phyloP scores from a whole-genome alignment of 2,113 vertebrate species.

The Hippocampus abdominalis region DNA sequence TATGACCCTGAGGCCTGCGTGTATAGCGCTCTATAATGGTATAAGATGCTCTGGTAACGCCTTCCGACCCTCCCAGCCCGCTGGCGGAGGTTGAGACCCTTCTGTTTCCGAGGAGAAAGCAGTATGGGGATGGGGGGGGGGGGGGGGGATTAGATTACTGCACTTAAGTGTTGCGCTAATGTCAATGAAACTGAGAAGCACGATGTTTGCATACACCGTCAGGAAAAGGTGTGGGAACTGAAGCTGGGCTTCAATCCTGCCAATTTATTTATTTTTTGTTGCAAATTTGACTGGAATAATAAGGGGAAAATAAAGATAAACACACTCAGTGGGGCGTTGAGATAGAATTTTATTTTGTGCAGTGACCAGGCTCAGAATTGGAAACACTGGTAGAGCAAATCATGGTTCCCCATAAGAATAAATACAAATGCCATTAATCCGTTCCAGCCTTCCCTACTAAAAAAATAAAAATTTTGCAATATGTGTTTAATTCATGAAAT shows the following conservation, averaged over 20 bases:
- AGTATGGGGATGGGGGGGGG: too few species aligned
- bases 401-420: too few species aligned
- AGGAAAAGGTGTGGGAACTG: constrained; percentile 33
- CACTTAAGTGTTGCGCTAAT: constrained; percentile 74
- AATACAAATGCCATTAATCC: too few species aligned
- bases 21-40: constrained; percentile 44
- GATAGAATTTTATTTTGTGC: too few species aligned
- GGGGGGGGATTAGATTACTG: constrained; percentile 66
- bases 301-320: background rate
- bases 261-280: background rate
- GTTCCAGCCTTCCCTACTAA: too few species aligned
- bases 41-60: constrained; percentile 59
- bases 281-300: background rate
- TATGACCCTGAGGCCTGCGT: constrained; percentile 63
- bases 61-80: constrained; percentile 60
- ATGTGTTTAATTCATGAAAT: too few species aligned
- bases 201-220: constrained; percentile 68
- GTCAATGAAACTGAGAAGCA: constrained; percentile 69
- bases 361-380: too few species aligned
- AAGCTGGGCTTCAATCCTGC: background rate
- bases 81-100: constrained; percentile 67
- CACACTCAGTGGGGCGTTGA: background rate
- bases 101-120: constrained; percentile 56
- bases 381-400: too few species aligned
- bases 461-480: too few species aligned